Percentiles rank a stretch among this genome's conserved stretches.
phyloP scores from a whole-genome alignment of 2,113 vertebrate species.

The Lamprotornis superbus region DNA sequence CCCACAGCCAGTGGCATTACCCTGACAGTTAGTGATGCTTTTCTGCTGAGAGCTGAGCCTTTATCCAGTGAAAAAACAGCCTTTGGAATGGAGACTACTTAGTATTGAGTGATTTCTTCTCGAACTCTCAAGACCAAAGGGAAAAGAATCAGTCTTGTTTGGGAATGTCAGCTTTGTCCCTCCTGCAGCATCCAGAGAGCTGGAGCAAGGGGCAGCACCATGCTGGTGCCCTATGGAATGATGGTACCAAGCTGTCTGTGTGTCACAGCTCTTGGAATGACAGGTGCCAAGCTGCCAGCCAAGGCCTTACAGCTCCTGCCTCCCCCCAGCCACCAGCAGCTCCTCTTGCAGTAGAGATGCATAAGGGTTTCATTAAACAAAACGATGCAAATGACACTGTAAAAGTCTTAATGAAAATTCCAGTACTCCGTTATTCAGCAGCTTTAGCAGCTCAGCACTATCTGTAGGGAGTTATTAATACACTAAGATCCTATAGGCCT shows the following conservation, averaged over 20 bases:
- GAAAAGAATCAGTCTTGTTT: neutral
- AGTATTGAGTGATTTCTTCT: neutral
- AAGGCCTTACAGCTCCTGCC: neutral
- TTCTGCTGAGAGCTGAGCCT: neutral
- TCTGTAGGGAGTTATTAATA: constrained; percentile 38
- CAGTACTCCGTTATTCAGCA: neutral
- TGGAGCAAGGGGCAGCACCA: neutral
- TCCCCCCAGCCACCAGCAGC: neutral
- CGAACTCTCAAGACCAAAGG: neutral
- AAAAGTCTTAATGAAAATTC: constrained; percentile 25
- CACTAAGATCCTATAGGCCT: constrained; percentile 63
- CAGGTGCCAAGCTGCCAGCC: neutral
- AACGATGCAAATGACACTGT: neutral
- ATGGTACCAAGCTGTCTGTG: neutral
- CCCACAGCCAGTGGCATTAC: neutral
- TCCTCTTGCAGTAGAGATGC: constrained; percentile 39
- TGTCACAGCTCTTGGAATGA: neutral
- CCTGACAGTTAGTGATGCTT: neutral
- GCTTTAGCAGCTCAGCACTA: constrained; percentile 49
- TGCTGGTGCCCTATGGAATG: neutral
- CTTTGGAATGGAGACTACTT: neutral
- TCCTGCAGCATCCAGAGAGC: neutral
- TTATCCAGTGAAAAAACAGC: neutral
- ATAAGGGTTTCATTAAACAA: constrained; percentile 47
- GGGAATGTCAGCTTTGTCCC: neutral